These are phyloP conservation scores for Scortum barcoo DNA, from an alignment of 2,113 vertebrate species.

Conservation along the genomic window DNA sequence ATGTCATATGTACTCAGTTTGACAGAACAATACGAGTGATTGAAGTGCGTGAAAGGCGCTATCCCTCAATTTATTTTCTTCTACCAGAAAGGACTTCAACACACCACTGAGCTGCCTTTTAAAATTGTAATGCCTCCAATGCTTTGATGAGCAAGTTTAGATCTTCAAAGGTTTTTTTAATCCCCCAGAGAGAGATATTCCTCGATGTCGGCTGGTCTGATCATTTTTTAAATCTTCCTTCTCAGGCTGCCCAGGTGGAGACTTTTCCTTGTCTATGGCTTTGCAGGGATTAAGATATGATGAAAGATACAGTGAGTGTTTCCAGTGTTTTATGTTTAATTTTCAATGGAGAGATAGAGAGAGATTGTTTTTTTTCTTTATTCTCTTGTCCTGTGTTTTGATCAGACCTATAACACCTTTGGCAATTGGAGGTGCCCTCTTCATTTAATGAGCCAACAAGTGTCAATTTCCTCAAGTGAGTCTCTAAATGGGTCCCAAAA, in stretches of 20 bases:
- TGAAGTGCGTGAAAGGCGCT: conserved; percentile 44
- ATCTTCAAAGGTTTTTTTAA: conserved; percentile 49
- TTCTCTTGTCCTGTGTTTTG: conserved; percentile 29
- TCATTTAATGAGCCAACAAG: conserved; percentile 68
- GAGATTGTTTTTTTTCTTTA: conserved; percentile 30
- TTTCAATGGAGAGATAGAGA: not conserved
- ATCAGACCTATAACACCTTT: conserved; percentile 36
- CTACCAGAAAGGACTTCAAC: conserved; percentile 35
- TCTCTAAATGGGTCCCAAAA: conserved; percentile 71
- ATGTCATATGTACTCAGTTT: conserved; percentile 53
- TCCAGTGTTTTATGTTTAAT: not conserved
- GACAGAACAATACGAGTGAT: conserved; percentile 60
- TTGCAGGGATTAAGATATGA: not conserved
- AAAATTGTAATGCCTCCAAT: conserved; percentile 39
- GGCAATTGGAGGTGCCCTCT: conserved; percentile 49
- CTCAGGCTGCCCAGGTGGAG: not conserved
- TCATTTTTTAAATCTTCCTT: not conserved
- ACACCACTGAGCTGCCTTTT: conserved; percentile 48
- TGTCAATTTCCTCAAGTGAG: conserved; percentile 61
- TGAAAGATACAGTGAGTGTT: not conserved
- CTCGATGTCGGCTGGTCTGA: not conserved
- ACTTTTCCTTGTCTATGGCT: not conserved
- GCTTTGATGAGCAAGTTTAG: conserved; percentile 47
- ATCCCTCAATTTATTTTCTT: conserved; percentile 1
- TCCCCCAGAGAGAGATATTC: conserved; percentile 16